Evolutionary conservation across 2,888 invertebrate genomes (phyloP), one percentile per base, ranked within the genome.

Genomic region (Pyrochroa serraticornis): DNA sequence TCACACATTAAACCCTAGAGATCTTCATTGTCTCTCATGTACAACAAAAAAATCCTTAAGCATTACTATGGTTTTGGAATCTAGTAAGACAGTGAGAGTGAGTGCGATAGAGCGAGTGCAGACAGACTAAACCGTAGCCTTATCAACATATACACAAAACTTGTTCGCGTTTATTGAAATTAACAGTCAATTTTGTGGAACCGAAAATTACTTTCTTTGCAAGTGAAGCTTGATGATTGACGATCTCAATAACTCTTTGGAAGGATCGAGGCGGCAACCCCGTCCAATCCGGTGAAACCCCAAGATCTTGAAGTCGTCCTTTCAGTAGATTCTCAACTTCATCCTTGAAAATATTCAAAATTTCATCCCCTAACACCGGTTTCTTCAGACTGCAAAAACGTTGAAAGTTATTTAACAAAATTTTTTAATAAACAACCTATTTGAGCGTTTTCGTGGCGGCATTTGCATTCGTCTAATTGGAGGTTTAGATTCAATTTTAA

Each of bases 251-350:
- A 65, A 85, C 85, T 68, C 84, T 85, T 53, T 82, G 80, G 67
- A 82, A 88, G 7, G 84, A 80, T 59, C 77, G 81, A 63, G 79
- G 75, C 0, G 87, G 83, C 63, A 88, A 74, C 47, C 84, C 82
- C 36, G 78, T 81, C 82, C 85, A 87, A 31, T 85, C 81, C 2
- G 87, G 85, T 70, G 87, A 87, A 12, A 89, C 82, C 8, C 88
- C 88, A 43, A 86, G 77, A 55, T 83, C 80, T 59, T 81, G 81
- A 60, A 89, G 75, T 53, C 84, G 82, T 53, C 79, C 81, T 57
- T 83, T 81, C 0, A 87, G 80, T 32, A 74, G 58, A 47, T 65
- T 62, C 45, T 72, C 67, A 13, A 77, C 54, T 47, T 64, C 54
- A 12, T 51, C 14, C 12, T 38, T 46, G 8, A 59, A 51, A 1